Percentiles rank a stretch among this genome's conserved stretches.
Evolutionary conservation across 2,888 invertebrate species (phyloP).

Genomic region (Nephrotoma appendiculata): DNA sequence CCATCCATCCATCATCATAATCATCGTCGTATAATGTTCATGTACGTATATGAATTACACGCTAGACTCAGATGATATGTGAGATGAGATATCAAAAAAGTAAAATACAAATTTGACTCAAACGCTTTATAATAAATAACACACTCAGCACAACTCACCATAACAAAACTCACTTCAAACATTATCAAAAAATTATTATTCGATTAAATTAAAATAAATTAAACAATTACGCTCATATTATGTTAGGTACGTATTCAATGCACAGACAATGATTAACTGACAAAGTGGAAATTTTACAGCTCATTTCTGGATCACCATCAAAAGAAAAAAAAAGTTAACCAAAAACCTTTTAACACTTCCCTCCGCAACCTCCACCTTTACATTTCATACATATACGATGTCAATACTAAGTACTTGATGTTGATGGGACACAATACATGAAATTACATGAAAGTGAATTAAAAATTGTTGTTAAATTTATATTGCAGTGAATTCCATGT

Average conservation of each 20-base stretch:
- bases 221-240: neutral
- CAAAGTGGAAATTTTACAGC: neutral
- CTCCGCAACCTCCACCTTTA: neutral
- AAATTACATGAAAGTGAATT: neutral
- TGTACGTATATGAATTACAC: neutral
- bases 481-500: neutral
- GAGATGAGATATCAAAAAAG: neutral
- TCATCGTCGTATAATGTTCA: neutral
- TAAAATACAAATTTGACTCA: neutral
- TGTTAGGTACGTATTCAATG: neutral
- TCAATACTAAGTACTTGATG: neutral
- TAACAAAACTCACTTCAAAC: neutral
- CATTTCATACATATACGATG: neutral
- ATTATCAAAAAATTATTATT: neutral
- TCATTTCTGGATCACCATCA: neutral
- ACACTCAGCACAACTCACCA: neutral
- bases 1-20: neutral
- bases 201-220: neutral
- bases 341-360: neutral
- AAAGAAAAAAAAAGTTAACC: neutral
- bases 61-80: neutral
- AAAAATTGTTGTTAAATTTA: neutral
- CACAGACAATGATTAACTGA: neutral
- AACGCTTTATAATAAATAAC: neutral
- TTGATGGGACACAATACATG: neutral